Evolutionary conservation across 2,888 invertebrate genomes (phyloP), one percentile per base, ranked within the genome.

Genomic region (Coelinius sp.): DNA sequence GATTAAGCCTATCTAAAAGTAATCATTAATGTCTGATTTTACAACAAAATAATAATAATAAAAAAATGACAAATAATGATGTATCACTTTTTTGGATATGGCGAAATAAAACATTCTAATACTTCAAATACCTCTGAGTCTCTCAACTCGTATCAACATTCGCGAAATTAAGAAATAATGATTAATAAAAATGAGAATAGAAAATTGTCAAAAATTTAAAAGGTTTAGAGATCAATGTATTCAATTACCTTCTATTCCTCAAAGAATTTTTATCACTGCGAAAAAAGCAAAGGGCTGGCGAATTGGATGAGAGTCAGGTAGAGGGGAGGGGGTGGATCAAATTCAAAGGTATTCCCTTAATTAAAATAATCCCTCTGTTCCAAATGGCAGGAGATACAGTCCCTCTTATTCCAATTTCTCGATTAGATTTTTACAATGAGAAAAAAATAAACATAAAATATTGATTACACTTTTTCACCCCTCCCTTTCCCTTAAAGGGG

Each of bases 151-250:
- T 17, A 17, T 59, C 59, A 59, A 35, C 31, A 56, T 38, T 24
- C 24, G n/a, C 41, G 8, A 10, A 14, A n/a, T 20, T 4, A 25
- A 24, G 22, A 10, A 22, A 35, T n/a, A 59, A 59, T 6, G 27
- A 31, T 38, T 2, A 56, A 14, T 25, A 38, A 62, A 59, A 59
- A 59, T 17, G 10, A 1, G 20, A 20, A 35, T 17, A 35, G 8
- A 38, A 31, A 63, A 31, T n/a, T n/a, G n/a, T n/a, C n/a, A 59
- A 49, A 49, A 65, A 49, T 27, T 12, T 17, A 31, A 27, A 27
- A 77, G 80, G 81, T 79, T 79, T 81, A 80, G 81, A 79, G 82
- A 81, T 82, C 81, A 81, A 77, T 77, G 78, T 68, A 79, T 71
- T 27, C 38, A 17, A 14, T 44, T 49, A 63, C 75, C 76, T 65